Base-by-base conservation (phyloP, 1,140 invertebrate species). In the Telenomus remus region DNA sequence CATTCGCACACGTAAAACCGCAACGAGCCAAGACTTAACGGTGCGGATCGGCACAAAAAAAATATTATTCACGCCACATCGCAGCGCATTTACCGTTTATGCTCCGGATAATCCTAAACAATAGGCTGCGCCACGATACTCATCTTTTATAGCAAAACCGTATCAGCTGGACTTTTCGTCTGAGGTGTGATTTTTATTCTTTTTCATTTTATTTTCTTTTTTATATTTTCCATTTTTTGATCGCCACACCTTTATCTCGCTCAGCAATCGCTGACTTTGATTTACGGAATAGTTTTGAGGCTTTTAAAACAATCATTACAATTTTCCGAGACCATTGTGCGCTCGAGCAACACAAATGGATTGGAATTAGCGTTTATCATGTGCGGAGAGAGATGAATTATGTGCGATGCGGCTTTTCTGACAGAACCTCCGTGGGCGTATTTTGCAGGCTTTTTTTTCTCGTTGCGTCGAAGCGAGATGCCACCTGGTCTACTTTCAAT, bases 61-160 rank as follows among this genome's bases (percentile, higher is more conserved):
- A 73, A 66, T 63, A 60, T 66, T 66, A 73, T 73, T 54, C 54
- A 47, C 37, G 48, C 48, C 61, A 54, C 56, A 37, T 56, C 44
- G 56, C 44, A 55, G 50, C 42, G 49, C 37, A 61, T 74, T 74
- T 66, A 66, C 70, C 70, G 70, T 74, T 74, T 65, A 50, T 66
- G 56, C 55, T 55, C 61, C 39, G 46, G 56, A 66, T 74, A 66
- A 74, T 65, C 56, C 51, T 34, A 39, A 33, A 0, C 50, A 51
- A 74, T 61, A 74, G 43, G 19, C 19, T 50, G 35, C 49, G 27
- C 53, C 49, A 44, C 44, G 54, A 64, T 39, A 72, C 34, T 16
- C 46, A 57, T 43, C 43, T 44, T 68, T 68, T 59, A 63, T 57
- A 35, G 13, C 55, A 8, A 56, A 71, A 63, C 61, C 37, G 53